A percentile compares a stretch with the other conserved stretches of the same genome.
Evolutionary conservation across 2,797 vertebrate genomes (phyloP).

Genomic region (Artibeus lituratus): DNA sequence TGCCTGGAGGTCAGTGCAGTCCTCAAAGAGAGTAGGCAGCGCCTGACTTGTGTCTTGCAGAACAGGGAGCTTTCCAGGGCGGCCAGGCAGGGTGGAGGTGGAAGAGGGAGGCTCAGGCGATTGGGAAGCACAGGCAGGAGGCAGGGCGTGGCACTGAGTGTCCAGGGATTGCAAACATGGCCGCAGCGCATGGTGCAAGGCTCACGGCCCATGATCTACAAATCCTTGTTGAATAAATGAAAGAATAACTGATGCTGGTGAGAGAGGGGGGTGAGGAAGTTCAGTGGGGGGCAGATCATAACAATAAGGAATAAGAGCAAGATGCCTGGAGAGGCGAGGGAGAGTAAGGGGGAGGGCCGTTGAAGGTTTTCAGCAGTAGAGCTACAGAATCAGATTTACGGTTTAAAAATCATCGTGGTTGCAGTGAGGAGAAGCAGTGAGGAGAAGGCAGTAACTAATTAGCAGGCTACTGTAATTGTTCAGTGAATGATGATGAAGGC

Average conservation of each 20-base stretch:
- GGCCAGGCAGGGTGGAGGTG: neutral
- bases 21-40: neutral
- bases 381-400: neutral
- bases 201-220: neutral
- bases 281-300: neutral
- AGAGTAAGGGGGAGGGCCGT: neutral
- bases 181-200: neutral
- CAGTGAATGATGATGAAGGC: neutral
- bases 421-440: neutral
- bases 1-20: neutral
- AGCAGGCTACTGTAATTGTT: neutral
- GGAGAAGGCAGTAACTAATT: neutral
- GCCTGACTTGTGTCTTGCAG: neutral
- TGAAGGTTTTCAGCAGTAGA: neutral
- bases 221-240: neutral
- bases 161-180: neutral
- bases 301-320: neutral
- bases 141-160: fast-evolving
- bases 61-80: neutral
- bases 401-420: neutral
- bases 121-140: neutral
- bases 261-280: neutral
- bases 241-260: neutral
- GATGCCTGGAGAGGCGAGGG: neutral
- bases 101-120: neutral